A percentile compares a stretch with the other conserved stretches of the same genome.
Evolutionary conservation across 2,888 invertebrate genomes (phyloP).

Genomic region (Perizoma flavofasciatum): DNA sequence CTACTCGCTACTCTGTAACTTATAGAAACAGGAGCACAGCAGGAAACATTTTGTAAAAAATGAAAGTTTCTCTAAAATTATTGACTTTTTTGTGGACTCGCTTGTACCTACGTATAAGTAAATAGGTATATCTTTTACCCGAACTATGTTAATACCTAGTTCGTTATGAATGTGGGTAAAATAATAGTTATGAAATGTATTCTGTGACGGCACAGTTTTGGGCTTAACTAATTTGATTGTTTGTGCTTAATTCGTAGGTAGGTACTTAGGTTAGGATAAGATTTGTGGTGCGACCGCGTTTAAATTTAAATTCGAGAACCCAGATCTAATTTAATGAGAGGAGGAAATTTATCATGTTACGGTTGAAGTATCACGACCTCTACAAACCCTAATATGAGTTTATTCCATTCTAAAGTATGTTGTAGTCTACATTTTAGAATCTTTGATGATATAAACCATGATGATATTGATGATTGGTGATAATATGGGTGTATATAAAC

Average conservation of each 20-base stretch:
- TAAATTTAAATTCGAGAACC: conserved; percentile 51
- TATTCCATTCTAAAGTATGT: too few species aligned
- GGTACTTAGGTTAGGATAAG: conserved; percentile 47
- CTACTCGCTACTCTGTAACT: too few species aligned
- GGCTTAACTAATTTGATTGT: conserved; percentile 57
- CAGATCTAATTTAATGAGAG: conserved; percentile 44
- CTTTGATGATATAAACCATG: too few species aligned
- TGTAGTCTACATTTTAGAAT: too few species aligned
- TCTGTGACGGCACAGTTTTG: conserved; percentile 35
- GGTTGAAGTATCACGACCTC: conserved; percentile 6
- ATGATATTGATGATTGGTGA: too few species aligned
- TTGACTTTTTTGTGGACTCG: too few species aligned
- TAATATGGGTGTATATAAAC: too few species aligned
- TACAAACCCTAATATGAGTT: conserved; percentile 22
- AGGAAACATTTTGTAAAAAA: too few species aligned
- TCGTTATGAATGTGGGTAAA: conserved; percentile 32
- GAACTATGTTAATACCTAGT: conserved; percentile 5
- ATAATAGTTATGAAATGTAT: conserved; percentile 28
- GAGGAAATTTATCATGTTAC: conserved; percentile 43
- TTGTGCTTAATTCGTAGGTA: conserved; percentile 53
- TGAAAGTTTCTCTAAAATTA: too few species aligned
- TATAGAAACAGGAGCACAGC: too few species aligned
- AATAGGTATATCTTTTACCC: too few species aligned
- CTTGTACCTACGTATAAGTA: too few species aligned
- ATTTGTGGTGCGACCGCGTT: conserved; percentile 45